A percentile compares a stretch with the other conserved stretches of the same genome.
Evolutionary conservation across 2,113 vertebrate species (phyloP).

Genomic region (Circaetus cinerascens): DNA sequence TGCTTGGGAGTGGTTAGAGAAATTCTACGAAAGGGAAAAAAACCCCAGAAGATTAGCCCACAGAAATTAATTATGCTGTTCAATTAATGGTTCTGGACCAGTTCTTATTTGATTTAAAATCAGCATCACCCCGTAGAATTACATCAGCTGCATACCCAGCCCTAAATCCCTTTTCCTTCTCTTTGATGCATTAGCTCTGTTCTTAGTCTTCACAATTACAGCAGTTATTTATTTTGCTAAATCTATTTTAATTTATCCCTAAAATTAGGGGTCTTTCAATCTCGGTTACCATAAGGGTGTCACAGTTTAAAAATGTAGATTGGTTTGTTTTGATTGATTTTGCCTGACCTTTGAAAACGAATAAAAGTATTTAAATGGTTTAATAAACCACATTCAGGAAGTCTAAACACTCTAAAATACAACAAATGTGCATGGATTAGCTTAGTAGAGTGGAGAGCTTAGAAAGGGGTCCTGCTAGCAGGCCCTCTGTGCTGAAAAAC

Average conservation of each 20-base stretch:
- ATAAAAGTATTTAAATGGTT: conserved; percentile 11
- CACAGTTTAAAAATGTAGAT: conserved; percentile 27
- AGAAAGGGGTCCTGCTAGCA: not conserved
- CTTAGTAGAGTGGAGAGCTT: not conserved
- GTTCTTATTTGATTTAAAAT: not conserved
- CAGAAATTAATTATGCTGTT: not conserved
- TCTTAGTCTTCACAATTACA: not conserved
- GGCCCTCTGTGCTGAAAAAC: not conserved
- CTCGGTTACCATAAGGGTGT: not conserved
- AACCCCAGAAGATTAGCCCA: not conserved
- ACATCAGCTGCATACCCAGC: not conserved
- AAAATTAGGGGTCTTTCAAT: not conserved
- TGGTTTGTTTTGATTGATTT: conserved; percentile 60
- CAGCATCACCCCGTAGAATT: not conserved
- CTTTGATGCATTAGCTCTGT: not conserved
- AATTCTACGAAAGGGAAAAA: not conserved
- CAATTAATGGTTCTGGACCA: not conserved
- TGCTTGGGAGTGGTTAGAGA: not conserved
- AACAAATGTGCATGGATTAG: not conserved
- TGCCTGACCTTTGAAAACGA: conserved; percentile 54
- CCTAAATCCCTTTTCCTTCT: not conserved
- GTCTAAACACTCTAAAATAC: not conserved
- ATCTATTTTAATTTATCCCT: conserved; percentile 20
- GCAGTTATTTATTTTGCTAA: not conserved
- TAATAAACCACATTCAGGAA: not conserved